Conservation (phyloP, 23 tunicate species). For the Ciona savignyi region DNA sequence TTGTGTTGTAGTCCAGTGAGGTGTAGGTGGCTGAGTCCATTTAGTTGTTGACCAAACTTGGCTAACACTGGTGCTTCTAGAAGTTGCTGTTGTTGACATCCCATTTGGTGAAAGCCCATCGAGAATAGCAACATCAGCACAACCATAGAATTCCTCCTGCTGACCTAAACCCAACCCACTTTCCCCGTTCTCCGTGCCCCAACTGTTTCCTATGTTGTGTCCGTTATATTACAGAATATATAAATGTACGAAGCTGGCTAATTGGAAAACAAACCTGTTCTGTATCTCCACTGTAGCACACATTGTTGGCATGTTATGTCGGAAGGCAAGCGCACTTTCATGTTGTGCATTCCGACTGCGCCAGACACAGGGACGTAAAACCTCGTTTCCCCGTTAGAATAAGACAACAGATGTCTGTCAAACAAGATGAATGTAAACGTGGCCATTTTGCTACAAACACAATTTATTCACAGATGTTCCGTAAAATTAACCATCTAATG, state of each 20-base stretch:
- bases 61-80: too few species aligned
- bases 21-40: not conserved
- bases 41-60: too few species aligned
- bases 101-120: too few species aligned
- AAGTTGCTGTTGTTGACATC: not conserved
- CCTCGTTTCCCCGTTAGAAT: not conserved
- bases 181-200: constrained; percentile 19
- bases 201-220: constrained; percentile 32
- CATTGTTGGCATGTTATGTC: constrained; percentile 40
- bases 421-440: too few species aligned
- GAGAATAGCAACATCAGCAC: constrained; percentile 42
- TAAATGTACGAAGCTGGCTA: too few species aligned
- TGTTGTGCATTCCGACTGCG: constrained; percentile 11
- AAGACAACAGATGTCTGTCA: not conserved
- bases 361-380: not conserved
- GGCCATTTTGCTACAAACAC: too few species aligned
- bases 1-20: not conserved
- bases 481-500: too few species aligned
- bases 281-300: constrained; percentile 59
- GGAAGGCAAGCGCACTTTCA: constrained; percentile 18
- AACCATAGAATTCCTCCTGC: constrained; percentile 47
- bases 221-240: too few species aligned
- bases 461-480: too few species aligned
- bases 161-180: constrained; percentile 25
- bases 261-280: constrained; percentile 26